Base-by-base conservation (phyloP, 1,140 invertebrate species). In the Dendrolimus punctatus region DNA sequence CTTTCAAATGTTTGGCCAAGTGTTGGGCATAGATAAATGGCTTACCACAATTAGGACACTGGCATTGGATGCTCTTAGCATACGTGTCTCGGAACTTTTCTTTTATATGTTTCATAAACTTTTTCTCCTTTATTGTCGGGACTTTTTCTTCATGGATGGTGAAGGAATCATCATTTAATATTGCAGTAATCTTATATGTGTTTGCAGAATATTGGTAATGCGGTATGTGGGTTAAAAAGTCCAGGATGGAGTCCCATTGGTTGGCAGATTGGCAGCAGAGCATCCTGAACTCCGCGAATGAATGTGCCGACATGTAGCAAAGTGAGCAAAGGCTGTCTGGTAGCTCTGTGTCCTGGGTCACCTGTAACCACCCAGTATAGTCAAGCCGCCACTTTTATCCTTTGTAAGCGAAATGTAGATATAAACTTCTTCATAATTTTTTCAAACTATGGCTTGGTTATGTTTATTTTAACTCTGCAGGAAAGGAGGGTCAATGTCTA, bases 291-390 rank as follows among this genome's bases (percentile, higher is more conserved):
- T 75, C 58, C 5, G 64, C 79, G 0, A 76, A 76, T 10, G 58
- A 64, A 9, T 73, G 42, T 0, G 76, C 71, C 6, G 70, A 64
- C 40, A 51, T 44, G 5, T 60, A 73, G 58, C 79, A 85, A 37
- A 48, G 9, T 6, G 66, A 50, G 63, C 79, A 85, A 38, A 82
- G 56, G 41, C 71, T 67, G 23, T 57, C 40, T 5, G 81, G 79
- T 53, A 85, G 64, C 53, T 66, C 71, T 38, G 61, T 72, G 8
- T 71, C 64, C 50, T 66, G 38, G 63, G 45, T 54, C 65, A 82
- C 73, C 81, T 82, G 79, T 61, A 82, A 85, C 64, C 68, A 84
- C 55, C 54, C 23, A 60, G 37, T 66, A 64, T 62, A 68, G 57
- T 81, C 76, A 84, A 75, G 64, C 53, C 60, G 64, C 69, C 73